Evolutionary conservation across 2,888 invertebrate genomes (phyloP).

Genomic region (Dascillus cervinus): DNA sequence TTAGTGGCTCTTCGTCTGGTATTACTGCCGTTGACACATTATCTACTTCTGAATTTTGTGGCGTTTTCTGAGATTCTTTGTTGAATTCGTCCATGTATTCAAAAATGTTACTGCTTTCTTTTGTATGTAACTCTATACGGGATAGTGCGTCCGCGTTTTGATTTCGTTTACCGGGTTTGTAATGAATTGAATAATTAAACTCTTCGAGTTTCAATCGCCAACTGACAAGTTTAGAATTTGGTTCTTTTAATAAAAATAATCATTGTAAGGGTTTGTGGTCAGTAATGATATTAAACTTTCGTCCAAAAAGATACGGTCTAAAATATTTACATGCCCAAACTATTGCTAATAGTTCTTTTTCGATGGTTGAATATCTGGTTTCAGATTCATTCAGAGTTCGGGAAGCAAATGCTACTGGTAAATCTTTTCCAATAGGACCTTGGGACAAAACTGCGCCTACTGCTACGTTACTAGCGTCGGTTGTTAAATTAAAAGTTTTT

Average conservation of each 20-base stretch:
- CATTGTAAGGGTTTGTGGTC: conserved; percentile 35
- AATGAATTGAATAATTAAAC: conserved; percentile 24
- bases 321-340: conserved; percentile 25
- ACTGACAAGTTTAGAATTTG: conserved; percentile 29
- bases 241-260: conserved; percentile 33
- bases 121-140: conserved; percentile 8
- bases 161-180: conserved; percentile 25
- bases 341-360: conserved; percentile 26
- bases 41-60: background rate
- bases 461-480: conserved; percentile 12
- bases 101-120: background rate
- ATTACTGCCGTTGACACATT: background rate
- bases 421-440: conserved; percentile 10
- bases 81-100: background rate
- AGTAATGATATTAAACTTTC: conserved; percentile 32
- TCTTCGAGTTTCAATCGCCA: conserved; percentile 33
- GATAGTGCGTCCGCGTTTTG: conserved; percentile 26
- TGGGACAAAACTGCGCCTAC: conserved; percentile 10
- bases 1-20: background rate
- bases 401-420: conserved; percentile 9
- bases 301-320: conserved; percentile 24
- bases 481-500: conserved; percentile 14
- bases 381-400: conserved; percentile 9
- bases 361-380: conserved; percentile 17
- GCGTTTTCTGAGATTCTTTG: background rate